Conservation (phyloP, 2,113 vertebrate species). For the Azemiops feae region DNA sequence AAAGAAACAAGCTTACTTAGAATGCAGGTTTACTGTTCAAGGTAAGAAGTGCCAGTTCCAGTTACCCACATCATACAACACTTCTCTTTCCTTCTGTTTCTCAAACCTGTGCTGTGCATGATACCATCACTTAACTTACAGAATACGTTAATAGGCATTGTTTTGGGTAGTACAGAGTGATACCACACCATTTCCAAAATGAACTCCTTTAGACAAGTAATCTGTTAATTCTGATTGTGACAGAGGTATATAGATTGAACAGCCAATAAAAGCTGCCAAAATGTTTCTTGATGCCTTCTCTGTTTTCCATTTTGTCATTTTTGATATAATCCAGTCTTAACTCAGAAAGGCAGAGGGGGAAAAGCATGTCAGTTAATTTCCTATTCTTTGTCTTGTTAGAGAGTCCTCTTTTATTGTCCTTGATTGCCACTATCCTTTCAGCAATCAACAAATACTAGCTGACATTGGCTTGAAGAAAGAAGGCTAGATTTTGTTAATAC, state of each 20-base stretch:
- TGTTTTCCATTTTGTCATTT: background rate
- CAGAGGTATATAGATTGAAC: background rate
- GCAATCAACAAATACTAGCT: background rate
- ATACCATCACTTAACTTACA: background rate
- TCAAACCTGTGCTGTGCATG: background rate
- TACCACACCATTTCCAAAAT: background rate
- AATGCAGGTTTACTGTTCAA: background rate
- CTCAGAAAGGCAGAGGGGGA: background rate
- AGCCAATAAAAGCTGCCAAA: background rate
- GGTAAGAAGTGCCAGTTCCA: background rate
- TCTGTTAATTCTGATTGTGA: background rate
- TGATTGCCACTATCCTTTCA: background rate
- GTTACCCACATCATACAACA: no score
- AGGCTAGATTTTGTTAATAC: background rate
- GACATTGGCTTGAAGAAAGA: background rate
- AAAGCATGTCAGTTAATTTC: background rate
- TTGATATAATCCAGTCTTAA: background rate
- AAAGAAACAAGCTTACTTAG: no score
- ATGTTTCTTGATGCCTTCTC: background rate
- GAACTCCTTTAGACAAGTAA: background rate
- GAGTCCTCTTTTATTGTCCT: background rate
- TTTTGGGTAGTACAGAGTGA: background rate
- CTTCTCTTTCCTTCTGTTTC: background rate
- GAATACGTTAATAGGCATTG: background rate
- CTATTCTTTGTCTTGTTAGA: background rate